Evolutionary conservation across 2,113 vertebrate species (phyloP), one percentile per base, ranked within the genome.

Genomic region (Azemiops feae): DNA sequence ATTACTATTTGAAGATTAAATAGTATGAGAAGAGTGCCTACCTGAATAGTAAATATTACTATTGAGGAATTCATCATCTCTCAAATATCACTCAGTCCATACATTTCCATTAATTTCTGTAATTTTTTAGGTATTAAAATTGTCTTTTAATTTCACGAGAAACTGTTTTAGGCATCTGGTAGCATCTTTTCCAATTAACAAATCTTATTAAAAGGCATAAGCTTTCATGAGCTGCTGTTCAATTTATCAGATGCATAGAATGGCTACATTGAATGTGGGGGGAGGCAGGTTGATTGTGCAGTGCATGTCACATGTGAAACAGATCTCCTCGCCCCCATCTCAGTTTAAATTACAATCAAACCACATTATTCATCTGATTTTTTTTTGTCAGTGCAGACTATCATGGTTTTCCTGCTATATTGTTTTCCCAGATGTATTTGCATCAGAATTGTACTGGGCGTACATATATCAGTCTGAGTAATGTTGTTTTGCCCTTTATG

Each of bases 381-480:
- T 11, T 47, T 39, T 12, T 25, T 50, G 50, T 34, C 53, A 50
- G 43, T 30, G 18, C 18, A 39, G 16, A 74, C 69, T 34, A 69
- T 30, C 14, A 30, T 3, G 25, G 30, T 12, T 47, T 23, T 93
- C 54, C 69, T 53, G 22, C 34, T 45, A 43, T 30, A 30, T 69
- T 52, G 64, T 54, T 85, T n/a, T 69, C 90, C 85, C 64, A 85
- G 23, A 4, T 74, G 34, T 52, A 85, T 81, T 58, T 43, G 10
- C 64, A 39, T 30, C 81, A 85, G 53, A 39, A 81, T 57, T 30
- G 20, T 50, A 52, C 22, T 14, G 4, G 43, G 47, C 16, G 85
- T 87, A 85, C 89, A 93, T 87, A 53, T 90, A 90, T 86, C 55
- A 93, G 45, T 8, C 52, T 39, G 74, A 90, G 85, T 85, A 18